Percentiles rank a stretch among this genome's conserved stretches.
Evolutionary conservation across 1,140 invertebrate genomes (phyloP).

Genomic region (silkworm (Bombyx mori)): ASM3026992v2 NC_085114.1:7168001-7168500

Average conservation of each 20-base stretch:
- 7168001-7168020: too few relatives aligned
- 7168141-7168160: too few relatives aligned
- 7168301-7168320: background rate
- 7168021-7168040: too few relatives aligned
- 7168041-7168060: too few relatives aligned
- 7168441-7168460: conserved; percentile 64
- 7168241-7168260: conserved; percentile 3
- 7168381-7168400: background rate
- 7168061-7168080: too few relatives aligned
- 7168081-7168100: too few relatives aligned
- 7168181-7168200: background rate
- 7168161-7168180: too few relatives aligned
- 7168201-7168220: conserved; percentile 5
- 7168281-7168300: conserved; percentile 3
- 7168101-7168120: too few relatives aligned
- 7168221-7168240: background rate
- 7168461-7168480: conserved; percentile 49
- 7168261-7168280: background rate
- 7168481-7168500: conserved; percentile 5
- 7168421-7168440: conserved; percentile 27
- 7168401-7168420: too few relatives aligned
- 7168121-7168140: too few relatives aligned
- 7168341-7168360: background rate
- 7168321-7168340: background rate
- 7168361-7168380: background rate